These are phyloP conservation scores for Zeugodacus cucurbitae DNA, from an alignment of 1,140 invertebrate genomes.

Conservation along the genomic window DNA sequence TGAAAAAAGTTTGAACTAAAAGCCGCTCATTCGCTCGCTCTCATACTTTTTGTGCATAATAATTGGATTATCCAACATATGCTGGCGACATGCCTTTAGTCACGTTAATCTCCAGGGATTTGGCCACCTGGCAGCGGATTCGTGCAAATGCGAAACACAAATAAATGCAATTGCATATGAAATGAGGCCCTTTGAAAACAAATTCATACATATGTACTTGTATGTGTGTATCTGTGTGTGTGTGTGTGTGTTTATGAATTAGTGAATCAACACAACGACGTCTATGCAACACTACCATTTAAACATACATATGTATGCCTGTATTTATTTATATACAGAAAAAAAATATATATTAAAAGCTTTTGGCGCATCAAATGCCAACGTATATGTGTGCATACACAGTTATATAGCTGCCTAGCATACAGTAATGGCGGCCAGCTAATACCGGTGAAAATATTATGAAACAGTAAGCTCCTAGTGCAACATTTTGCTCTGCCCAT, in stretches of 20 bases:
- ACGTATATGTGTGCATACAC: background rate
- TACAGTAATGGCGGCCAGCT: too few species aligned
- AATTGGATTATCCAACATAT: conserved; percentile 40
- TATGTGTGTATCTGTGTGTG: too few species aligned
- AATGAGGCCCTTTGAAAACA: background rate
- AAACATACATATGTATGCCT: background rate
- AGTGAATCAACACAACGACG: too few species aligned
- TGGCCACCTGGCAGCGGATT: conserved; percentile 15
- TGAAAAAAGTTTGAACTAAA: background rate
- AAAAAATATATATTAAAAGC: background rate
- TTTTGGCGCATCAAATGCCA: background rate
- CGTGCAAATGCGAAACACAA: conserved; percentile 16
- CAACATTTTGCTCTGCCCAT: background rate
- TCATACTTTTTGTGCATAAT: conserved; percentile 14
- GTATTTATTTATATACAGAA: background rate
- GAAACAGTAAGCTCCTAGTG: background rate
- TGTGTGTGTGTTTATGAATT: background rate
- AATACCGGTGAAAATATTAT: background rate
- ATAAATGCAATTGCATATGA: conserved; percentile 26
- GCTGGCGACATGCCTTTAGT: conserved; percentile 29
- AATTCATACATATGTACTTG: background rate
- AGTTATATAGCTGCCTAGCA: background rate
- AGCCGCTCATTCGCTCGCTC: background rate
- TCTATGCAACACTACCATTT: background rate
- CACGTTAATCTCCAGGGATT: conserved; percentile 35